Evolutionary conservation across 2,113 vertebrate species (phyloP).

Genomic region (Hyla sarda): DNA sequence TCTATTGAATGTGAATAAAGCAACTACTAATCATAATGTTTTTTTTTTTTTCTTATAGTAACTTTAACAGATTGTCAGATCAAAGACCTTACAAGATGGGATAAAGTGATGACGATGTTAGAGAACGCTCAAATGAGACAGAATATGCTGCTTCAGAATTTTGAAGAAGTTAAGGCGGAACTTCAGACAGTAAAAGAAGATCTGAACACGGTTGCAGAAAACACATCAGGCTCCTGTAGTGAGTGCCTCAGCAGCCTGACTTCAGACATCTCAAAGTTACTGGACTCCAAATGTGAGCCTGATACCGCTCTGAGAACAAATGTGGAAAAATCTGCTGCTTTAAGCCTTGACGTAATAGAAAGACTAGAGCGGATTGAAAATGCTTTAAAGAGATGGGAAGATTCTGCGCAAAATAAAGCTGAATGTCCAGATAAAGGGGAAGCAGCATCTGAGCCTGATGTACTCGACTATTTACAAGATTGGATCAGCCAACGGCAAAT

Average conservation of each 20-base stretch:
- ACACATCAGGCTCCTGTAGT: conserved; percentile 69
- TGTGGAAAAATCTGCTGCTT: conserved; percentile 75
- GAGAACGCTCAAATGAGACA: conserved; percentile 97
- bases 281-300: conserved; percentile 64
- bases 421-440: conserved; percentile 51
- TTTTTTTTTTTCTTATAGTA: conserved; percentile 55
- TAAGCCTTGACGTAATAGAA: conserved; percentile 68
- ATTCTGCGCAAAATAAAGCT: conserved; percentile 49
- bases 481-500: conserved; percentile 71
- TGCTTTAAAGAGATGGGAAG: conserved; percentile 61
- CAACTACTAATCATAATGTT: background rate
- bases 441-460: conserved; percentile 70
- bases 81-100: conserved; percentile 86
- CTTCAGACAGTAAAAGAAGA: conserved; percentile 79
- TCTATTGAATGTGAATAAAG: background rate
- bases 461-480: conserved; percentile 71
- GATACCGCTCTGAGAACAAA: background rate
- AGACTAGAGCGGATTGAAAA: conserved; percentile 78
- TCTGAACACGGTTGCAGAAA: conserved; percentile 77
- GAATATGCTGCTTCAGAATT: conserved; percentile 88
- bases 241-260: conserved; percentile 64
- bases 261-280: conserved; percentile 65
- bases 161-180: conserved; percentile 82
- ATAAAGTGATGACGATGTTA: conserved; percentile 95
- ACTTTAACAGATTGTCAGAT: conserved; percentile 75